These are phyloP conservation scores for Mesoclemmys tuberculata DNA, from an alignment of 2,113 vertebrate genomes.

Conservation along the genomic window DNA sequence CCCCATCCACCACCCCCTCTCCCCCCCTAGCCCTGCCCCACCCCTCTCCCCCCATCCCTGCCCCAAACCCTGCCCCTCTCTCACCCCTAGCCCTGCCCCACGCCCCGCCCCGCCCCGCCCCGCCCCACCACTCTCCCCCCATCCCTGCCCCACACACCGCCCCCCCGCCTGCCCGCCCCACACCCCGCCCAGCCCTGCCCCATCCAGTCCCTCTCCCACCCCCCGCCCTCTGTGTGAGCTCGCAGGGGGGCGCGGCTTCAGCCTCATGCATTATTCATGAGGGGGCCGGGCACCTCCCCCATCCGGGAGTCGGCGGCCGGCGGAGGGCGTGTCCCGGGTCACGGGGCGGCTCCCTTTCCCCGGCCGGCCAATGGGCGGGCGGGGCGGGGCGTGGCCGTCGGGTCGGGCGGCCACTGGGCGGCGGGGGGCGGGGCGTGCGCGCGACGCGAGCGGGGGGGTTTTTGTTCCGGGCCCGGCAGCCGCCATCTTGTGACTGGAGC, in stretches of 20 bases:
- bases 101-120: too few species aligned
- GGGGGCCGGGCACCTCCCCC: neutral
- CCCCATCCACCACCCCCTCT: too few species aligned
- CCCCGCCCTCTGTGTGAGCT: neutral
- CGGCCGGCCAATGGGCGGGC: constrained; percentile 55
- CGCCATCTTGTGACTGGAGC: constrained; percentile 56
- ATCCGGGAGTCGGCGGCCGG: too few species aligned
- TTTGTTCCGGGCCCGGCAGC: constrained; percentile 40
- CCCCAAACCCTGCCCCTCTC: too few species aligned
- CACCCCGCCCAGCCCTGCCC: too few species aligned
- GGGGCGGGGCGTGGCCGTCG: constrained; percentile 61
- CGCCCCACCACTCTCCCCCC: too few species aligned
- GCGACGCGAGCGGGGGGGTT: constrained; percentile 22
- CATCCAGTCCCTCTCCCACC: too few species aligned
- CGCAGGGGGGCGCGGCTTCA: neutral
- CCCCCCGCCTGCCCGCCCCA: too few species aligned
- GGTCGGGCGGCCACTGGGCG: constrained; percentile 39
- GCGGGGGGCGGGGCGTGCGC: constrained; percentile 56
- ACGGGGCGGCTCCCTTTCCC: neutral
- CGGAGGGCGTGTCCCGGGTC: neutral
- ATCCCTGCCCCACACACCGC: too few species aligned
- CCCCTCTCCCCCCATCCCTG: too few species aligned
- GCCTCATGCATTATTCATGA: neutral
- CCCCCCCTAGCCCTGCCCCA: too few species aligned
- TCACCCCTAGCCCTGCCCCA: too few species aligned